Percentiles rank a stretch among this genome's conserved stretches.
These are phyloP conservation scores for Eristalis arbustorum DNA, from an alignment of 2,888 invertebrate species.

Conservation along the genomic window DNA sequence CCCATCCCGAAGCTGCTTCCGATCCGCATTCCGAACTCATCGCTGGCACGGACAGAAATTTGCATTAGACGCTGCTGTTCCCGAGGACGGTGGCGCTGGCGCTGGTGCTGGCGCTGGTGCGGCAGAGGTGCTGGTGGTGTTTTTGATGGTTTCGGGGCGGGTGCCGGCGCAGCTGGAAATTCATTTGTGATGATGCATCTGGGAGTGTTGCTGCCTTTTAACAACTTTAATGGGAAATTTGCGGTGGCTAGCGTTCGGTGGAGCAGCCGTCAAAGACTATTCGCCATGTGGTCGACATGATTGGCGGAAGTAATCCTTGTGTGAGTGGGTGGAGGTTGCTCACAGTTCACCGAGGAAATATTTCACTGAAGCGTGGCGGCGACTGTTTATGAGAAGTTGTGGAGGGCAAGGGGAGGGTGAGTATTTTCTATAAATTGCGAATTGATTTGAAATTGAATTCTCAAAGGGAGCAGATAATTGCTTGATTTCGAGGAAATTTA, in stretches of 20 bases:
- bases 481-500: background rate
- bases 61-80: constrained; percentile 10
- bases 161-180: background rate
- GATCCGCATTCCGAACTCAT: constrained; percentile 40
- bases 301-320: background rate
- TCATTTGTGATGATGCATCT: constrained; percentile 28
- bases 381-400: too few species aligned
- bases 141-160: background rate
- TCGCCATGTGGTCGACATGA: background rate
- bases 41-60: constrained; percentile 43
- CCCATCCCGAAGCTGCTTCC: constrained; percentile 42
- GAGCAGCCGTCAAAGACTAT: background rate
- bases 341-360: background rate
- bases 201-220: constrained; percentile 37
- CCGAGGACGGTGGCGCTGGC: background rate
- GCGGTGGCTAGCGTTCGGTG: background rate
- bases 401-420: too few species aligned
- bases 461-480: background rate
- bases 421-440: too few species aligned
- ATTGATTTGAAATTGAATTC: background rate
- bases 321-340: background rate
- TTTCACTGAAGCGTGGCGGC: too few species aligned
- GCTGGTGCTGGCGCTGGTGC: background rate
- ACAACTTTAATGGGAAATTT: constrained; percentile 41
- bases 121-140: background rate